Evolutionary conservation across 2,888 invertebrate genomes (phyloP), one percentile per base, ranked within the genome.

Genomic region (Cryptus viduatorius): DNA sequence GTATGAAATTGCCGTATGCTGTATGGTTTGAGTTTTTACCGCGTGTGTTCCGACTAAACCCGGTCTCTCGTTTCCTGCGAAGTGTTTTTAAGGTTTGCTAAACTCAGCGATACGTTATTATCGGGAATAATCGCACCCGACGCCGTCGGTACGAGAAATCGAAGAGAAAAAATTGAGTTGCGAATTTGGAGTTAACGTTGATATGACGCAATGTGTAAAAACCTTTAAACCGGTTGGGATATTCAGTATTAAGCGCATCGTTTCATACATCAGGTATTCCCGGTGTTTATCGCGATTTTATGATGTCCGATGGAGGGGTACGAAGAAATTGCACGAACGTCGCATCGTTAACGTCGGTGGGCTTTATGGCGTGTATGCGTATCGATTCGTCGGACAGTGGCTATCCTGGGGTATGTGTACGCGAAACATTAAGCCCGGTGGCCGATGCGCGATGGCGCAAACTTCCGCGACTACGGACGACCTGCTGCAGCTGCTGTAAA

Each of bases 311-410:
- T 67, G 48, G 8, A 31, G 7, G 48, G 44, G 24, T 65, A 71
- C 31, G 67, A 82, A 31, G 42, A 82, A 82, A 71, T 82, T 42
- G 84, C 79, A 82, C 42, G 84, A 68, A 69, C 46, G 68, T 64
- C 42, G 72, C 42, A 75, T 29, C n/a, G n/a, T 86, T 86, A 82
- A 75, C 82, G 84, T 84, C 42, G 75, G 79, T 82, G 77, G 78
- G 79, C 84, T 82, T 61, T 61, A 14, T 86, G 82, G 86, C 82
- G 85, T 87, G 86, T 87, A 82, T 86, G 83, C 85, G 86, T 91
- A 91, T 91, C 92, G 91, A 91, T 91, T 91, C 81, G 86, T 84
- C 78, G 89, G 92, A 89, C 91, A 91, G 87, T 89, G 91, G 89
- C 87, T 90, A 89, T 89, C 84, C 87, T 87, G 59, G 65, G 65